Base-by-base conservation (phyloP, 2,888 invertebrate species). In the Agrilus mali region DNA sequence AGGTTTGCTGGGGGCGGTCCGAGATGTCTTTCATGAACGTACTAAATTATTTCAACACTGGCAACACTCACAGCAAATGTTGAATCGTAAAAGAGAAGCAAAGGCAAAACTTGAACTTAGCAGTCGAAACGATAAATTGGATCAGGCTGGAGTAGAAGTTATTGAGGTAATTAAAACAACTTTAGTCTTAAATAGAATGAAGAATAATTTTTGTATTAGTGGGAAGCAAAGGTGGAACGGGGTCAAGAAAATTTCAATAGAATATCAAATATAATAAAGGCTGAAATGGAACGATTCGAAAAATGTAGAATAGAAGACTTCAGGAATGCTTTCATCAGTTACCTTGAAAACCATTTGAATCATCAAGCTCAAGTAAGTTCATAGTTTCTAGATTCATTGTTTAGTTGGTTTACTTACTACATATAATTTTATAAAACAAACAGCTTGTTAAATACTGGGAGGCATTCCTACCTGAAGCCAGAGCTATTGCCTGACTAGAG, bases 201-300 rank as follows among this genome's bases (percentile, higher is more conserved):
- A 40, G 7, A 16, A 47, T 14, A 22, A 13, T 36, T 31, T 13
- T 17, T 40, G 44, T 62, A 65, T 38, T 59, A 92, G 85, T 93
- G 93, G 94, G 93, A 95, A 65, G 75, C 86, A 1, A 94, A 94
- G 69, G 94, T 96, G n/a, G 94, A 95, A 58, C 80, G 94, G 50
- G 89, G 94, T 1, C 92, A 96, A 64, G 87, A 90, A 55, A 95
- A 94, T 61, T 97, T 97, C 68, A 92, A 96, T 64, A 83, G 85
- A 59, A 95, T 95, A 61, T 96, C 90, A 2, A 81, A 82, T 54
- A 89, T 88, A 69, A 94, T 97, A 52, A 89, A 93, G 63, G 86
- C 86, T 53, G 96, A 97, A 68, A 76, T 96, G 66, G 90, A 90
- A 55, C 75, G 89, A 41, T 96, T 94, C 70, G 96, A 96, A 65